phyloP scores from a whole-genome alignment of 1,140 invertebrate genomes.

The Drosophila santomea region DNA sequence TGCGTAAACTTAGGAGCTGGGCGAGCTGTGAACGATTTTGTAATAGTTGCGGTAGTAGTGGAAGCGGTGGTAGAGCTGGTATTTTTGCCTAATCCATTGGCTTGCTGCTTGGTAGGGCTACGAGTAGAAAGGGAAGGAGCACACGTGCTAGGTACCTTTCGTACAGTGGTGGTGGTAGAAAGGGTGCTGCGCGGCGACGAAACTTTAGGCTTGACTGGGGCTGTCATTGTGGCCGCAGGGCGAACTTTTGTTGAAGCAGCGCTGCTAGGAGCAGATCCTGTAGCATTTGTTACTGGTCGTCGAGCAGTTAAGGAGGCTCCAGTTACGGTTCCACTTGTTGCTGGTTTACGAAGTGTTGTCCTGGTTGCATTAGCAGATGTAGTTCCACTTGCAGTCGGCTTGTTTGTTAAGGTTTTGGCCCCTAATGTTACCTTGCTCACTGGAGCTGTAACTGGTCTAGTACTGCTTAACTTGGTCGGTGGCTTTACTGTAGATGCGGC shows the following conservation, averaged over 20 bases:
- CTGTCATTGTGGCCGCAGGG: background rate
- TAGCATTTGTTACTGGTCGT: slow-evolving; percentile 24
- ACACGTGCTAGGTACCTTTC: slow-evolving; percentile 47
- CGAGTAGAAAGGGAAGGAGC: slow-evolving; percentile 39
- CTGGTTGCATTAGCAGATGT: background rate
- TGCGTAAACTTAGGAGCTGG: slow-evolving; percentile 76
- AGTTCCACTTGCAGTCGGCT: slow-evolving; percentile 20
- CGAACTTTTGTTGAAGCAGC: slow-evolving; percentile 37
- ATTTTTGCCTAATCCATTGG: slow-evolving; percentile 57
- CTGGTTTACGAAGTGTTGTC: slow-evolving; percentile 26
- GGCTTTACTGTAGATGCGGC: slow-evolving; percentile 33
- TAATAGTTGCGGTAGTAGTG: slow-evolving; percentile 60
- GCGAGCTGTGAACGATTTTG: slow-evolving; percentile 78
- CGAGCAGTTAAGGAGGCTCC: slow-evolving; percentile 20
- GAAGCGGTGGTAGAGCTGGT: slow-evolving; percentile 34
- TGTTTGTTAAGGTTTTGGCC: slow-evolving; percentile 21
- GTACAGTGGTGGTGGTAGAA: slow-evolving; percentile 50
- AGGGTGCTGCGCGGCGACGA: slow-evolving; percentile 59
- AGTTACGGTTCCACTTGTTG: slow-evolving; percentile 18
- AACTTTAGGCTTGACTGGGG: slow-evolving; percentile 63
- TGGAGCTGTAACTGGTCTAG: slow-evolving; percentile 61
- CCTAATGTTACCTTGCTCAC: slow-evolving; percentile 23
- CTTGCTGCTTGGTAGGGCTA: slow-evolving; percentile 65
- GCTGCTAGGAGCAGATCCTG: slow-evolving; percentile 13
- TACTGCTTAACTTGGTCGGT: slow-evolving; percentile 19